These are phyloP conservation scores for Epicampocera succincta DNA, from an alignment of 2,888 invertebrate species.

Conservation along the genomic window DNA sequence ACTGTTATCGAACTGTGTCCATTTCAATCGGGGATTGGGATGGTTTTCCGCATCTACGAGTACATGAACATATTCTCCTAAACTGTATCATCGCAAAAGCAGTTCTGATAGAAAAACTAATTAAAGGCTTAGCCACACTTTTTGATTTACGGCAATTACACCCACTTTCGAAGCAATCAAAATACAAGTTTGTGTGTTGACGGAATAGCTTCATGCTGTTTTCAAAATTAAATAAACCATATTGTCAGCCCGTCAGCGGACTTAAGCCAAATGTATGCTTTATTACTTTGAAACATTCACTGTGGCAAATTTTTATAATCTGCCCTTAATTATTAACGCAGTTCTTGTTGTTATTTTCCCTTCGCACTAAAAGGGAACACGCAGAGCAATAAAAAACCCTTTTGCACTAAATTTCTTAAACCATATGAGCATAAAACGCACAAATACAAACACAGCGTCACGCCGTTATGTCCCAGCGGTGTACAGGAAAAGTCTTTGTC, in stretches of 20 bases:
- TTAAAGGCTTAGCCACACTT: no score
- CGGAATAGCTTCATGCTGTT: constrained; percentile 16
- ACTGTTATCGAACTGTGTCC: no score
- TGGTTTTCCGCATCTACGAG: no score
- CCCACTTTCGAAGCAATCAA: no score
- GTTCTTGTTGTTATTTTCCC: not conserved
- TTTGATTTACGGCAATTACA: no score
- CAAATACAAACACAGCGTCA: no score
- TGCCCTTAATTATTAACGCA: constrained; percentile 61
- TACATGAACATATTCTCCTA: no score
- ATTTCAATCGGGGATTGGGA: no score
- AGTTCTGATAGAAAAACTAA: no score
- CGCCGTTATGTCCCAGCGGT: no score
- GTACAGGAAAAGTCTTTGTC: no score
- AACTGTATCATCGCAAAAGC: no score
- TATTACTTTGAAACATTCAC: constrained; percentile 51
- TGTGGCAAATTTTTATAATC: constrained; percentile 39
- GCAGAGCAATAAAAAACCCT: constrained; percentile 47
- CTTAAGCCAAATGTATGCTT: constrained; percentile 11
- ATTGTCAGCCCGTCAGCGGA: constrained; percentile 28
- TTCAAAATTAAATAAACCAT: constrained; percentile 40
- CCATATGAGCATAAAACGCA: constrained; percentile 27
- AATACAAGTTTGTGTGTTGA: not conserved
- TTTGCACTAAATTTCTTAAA: constrained; percentile 40
- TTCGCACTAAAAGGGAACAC: constrained; percentile 20